Evolutionary conservation across 2,797 vertebrate genomes (phyloP).

Genomic region (Dryobates pubescens): DNA sequence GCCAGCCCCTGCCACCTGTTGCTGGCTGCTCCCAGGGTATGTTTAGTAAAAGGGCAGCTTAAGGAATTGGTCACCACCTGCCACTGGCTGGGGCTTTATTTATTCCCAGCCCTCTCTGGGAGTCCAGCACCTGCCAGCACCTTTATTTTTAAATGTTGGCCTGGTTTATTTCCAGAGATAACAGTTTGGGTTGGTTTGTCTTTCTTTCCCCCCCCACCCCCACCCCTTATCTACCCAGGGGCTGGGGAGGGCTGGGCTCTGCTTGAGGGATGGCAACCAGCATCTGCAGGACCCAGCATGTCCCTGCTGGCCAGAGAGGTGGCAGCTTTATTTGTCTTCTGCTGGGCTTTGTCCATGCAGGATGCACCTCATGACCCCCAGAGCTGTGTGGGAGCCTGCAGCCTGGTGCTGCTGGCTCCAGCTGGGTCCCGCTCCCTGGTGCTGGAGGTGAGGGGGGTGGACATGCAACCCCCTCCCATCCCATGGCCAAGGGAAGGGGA

Average conservation of each 20-base stretch:
- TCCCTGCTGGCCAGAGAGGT: accelerated
- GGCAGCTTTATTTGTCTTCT: neutral
- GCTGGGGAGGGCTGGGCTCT: neutral
- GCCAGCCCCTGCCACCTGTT: constrained; percentile 50
- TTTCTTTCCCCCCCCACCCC: no score
- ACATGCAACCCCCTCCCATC: neutral
- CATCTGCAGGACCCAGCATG: neutral
- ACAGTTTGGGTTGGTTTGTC: neutral
- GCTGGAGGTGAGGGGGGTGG: neutral
- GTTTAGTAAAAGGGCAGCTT: constrained; percentile 16
- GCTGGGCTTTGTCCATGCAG: neutral
- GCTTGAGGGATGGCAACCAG: neutral
- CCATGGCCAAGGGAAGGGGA: neutral
- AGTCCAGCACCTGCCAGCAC: constrained; percentile 55
- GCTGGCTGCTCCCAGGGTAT: constrained; percentile 13
- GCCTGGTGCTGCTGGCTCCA: neutral
- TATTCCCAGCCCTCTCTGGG: constrained; percentile 31
- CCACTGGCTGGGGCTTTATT: constrained; percentile 16
- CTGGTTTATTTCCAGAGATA: constrained; percentile 31
- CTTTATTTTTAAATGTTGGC: constrained; percentile 60
- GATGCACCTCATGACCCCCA: neutral
- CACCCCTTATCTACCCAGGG: neutral
- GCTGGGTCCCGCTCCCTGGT: accelerated
- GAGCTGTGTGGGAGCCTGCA: neutral
- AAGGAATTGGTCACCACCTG: constrained; percentile 34